These are phyloP conservation scores for Venustoraphidia nigricollis DNA, from an alignment of 2,888 invertebrate species.

Conservation along the genomic window DNA sequence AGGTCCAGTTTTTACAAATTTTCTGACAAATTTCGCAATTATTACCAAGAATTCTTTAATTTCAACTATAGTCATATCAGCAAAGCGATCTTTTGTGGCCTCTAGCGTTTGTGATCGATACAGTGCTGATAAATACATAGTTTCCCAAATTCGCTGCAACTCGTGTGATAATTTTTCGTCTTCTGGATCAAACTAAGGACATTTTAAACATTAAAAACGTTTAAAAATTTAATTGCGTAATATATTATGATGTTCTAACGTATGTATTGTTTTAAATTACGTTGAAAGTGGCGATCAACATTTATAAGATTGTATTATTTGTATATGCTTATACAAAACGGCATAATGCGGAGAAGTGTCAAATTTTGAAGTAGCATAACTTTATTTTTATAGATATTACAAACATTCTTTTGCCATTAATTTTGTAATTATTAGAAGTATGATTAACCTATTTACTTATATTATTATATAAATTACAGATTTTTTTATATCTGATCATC, in stretches of 20 bases:
- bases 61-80: conserved; percentile 60
- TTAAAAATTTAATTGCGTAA: background rate
- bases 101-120: conserved; percentile 54
- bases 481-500: too few relatives aligned
- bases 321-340: too few relatives aligned
- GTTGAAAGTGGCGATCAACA: too few relatives aligned
- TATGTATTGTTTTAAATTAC: too few relatives aligned
- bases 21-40: conserved; percentile 49
- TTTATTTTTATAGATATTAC: too few relatives aligned
- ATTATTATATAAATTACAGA: too few relatives aligned
- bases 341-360: too few relatives aligned
- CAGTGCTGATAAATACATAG: conserved; percentile 48
- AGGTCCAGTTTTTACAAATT: conserved; percentile 64
- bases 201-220: background rate
- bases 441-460: too few relatives aligned
- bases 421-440: too few relatives aligned
- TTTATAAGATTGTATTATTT: too few relatives aligned
- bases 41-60: conserved; percentile 51
- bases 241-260: background rate
- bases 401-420: too few relatives aligned
- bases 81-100: conserved; percentile 75
- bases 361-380: too few relatives aligned
- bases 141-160: conserved; percentile 53
- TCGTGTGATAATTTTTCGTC: conserved; percentile 40
- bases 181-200: conserved; percentile 30